These are phyloP conservation scores for Hycleus cichorii DNA, from an alignment of 1,140 invertebrate genomes.

Conservation along the genomic window DNA sequence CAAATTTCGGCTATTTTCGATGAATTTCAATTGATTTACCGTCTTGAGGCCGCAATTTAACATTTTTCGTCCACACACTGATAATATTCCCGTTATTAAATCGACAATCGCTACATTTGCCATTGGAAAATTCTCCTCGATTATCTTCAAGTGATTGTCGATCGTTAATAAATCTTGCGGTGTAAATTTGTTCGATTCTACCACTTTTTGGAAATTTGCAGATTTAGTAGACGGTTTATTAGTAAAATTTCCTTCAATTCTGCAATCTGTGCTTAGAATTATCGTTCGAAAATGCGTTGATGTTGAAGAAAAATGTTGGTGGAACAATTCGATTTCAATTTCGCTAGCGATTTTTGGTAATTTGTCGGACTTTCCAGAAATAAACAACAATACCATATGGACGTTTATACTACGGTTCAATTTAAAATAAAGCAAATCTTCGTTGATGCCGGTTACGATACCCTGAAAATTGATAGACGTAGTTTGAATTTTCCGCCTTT, in stretches of 20 bases:
- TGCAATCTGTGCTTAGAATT: neutral
- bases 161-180: neutral
- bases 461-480: neutral
- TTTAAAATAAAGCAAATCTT: neutral
- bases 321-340: neutral
- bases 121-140: too few relatives aligned
- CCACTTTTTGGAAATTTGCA: neutral
- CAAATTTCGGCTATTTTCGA: neutral
- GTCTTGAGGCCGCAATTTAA: neutral
- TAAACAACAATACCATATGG: neutral
- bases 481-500: too few relatives aligned
- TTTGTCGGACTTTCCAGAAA: neutral
- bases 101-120: too few relatives aligned
- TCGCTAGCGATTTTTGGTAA: neutral
- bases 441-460: neutral
- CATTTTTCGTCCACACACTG: neutral
- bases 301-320: neutral
- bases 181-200: neutral
- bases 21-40: slow-evolving; percentile 1
- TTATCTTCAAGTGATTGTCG: neutral
- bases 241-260: neutral
- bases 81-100: neutral
- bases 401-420: neutral
- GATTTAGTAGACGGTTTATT: neutral
- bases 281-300: neutral